Conservation (phyloP, 2,113 vertebrate genomes). For the Illadopsis cleaveri region DNA sequence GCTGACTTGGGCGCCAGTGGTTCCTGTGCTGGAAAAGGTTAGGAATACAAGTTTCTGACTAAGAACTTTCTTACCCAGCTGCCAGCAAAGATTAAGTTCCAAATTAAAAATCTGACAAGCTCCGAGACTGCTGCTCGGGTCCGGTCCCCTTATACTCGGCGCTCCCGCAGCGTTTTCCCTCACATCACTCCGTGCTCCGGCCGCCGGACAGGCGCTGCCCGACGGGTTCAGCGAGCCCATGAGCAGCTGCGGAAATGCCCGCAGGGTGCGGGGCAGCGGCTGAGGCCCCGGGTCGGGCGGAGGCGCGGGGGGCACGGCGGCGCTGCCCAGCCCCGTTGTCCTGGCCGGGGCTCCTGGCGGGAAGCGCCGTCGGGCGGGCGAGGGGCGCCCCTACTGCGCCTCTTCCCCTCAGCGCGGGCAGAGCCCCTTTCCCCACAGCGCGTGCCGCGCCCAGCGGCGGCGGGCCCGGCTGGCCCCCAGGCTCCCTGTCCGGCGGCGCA, state of each 20-base stretch:
- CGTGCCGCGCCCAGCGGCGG: neutral
- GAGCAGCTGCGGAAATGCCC: accelerated
- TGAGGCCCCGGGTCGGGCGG: accelerated
- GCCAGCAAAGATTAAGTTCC: neutral
- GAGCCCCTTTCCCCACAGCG: neutral
- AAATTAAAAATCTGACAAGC: too few relatives aligned
- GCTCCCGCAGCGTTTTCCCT: too few relatives aligned
- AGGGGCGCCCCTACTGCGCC: neutral
- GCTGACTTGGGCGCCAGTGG: accelerated
- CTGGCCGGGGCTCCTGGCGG: neutral
- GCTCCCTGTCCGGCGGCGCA: neutral
- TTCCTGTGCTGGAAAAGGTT: neutral
- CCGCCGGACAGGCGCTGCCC: neutral
- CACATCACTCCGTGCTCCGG: accelerated
- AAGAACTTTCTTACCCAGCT: neutral
- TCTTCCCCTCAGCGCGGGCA: neutral
- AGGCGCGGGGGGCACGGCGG: too few relatives aligned
- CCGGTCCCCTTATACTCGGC: accelerated
- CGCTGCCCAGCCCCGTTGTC: neutral
- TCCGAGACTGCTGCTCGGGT: accelerated
- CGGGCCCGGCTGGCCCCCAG: neutral
- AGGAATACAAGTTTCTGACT: neutral
- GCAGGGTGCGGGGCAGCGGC: accelerated
- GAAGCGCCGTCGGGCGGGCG: neutral
- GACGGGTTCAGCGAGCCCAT: accelerated